Percentiles rank a stretch among this genome's conserved stretches.
These are phyloP conservation scores for Dione vanillae DNA, from an alignment of 2,888 invertebrate genomes.

Conservation along the genomic window DNA sequence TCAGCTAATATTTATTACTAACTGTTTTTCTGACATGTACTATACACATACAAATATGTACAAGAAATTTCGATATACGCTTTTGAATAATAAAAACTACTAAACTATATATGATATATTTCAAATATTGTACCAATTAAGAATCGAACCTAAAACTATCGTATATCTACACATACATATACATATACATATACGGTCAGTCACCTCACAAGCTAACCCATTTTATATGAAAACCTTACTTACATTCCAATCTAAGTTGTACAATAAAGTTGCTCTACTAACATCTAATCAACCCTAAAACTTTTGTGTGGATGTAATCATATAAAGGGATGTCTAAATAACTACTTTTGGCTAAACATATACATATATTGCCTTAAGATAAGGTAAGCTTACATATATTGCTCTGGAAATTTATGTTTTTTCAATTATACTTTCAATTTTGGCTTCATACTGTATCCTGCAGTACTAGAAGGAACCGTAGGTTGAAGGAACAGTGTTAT, in stretches of 20 bases:
- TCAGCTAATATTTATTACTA: no score
- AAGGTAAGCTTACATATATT: no score
- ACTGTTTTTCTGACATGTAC: no score
- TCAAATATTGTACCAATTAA: background rate
- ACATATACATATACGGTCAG: background rate
- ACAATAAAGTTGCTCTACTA: conserved; percentile 65
- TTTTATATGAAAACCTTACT: conserved; percentile 18
- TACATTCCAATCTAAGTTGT: conserved; percentile 72
- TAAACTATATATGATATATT: background rate
- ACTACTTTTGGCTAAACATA: conserved; percentile 2
- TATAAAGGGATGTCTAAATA: conserved; percentile 23
- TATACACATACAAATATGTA: no score
- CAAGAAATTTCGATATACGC: no score
- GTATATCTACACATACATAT: no score
- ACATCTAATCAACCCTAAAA: conserved; percentile 62
- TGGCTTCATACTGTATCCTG: no score
- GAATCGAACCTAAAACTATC: background rate
- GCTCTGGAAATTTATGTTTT: no score
- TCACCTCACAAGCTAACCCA: background rate
- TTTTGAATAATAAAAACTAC: background rate
- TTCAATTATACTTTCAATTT: no score
- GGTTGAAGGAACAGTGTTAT: no score
- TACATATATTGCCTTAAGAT: no score
- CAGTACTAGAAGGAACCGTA: no score
- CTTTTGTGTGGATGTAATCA: conserved; percentile 22